Base-by-base conservation (phyloP, 2,113 vertebrate species). In the Sturnus vulgaris region DNA sequence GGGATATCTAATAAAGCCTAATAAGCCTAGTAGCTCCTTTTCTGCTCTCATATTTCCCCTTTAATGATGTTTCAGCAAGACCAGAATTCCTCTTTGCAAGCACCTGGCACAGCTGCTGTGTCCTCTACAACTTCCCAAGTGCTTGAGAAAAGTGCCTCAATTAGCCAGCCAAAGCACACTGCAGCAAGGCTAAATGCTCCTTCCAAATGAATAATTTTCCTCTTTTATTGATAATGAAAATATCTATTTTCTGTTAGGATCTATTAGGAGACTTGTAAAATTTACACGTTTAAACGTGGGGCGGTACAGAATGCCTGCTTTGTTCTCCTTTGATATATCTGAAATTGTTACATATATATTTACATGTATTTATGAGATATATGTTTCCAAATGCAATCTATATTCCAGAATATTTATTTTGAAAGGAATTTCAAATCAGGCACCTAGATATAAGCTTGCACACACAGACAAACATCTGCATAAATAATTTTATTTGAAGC, bases 221-320 rank as follows among this genome's bases (percentile, higher is more conserved):
- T 57, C 17, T 85, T 64, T 30, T 27, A 39, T 2, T 70, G 28
- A 12, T 15, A 77, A 69, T 47, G 3, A 33, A 69, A 57, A 35
- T 35, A 42, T 3, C 14, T 66, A 10, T 56, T 81, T 81, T 56
- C 61, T 46, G 15, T 56, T 56, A 37, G 12, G 2, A 31, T 14
- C 0, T 23, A 15, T 24, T 31, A 56, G 10, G 11, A 63, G 46
- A 42, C 25, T 8, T 57, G 6, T 57, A 31, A 86, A 15, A 61
- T 30, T 4, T 25, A 19, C 30, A 11, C 39, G 7, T 14, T 60
- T 53, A 57, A 77, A 53, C 7, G 12, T 6, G 15, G 16, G 37
- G 3, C 2, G 27, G 2, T 40, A 39, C 1, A 10, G 30, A 63
- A 71, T 42, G 7, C 4, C 21, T 55, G 3, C 2, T 44, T 70